Evolutionary conservation across 2,888 invertebrate species (phyloP).

Genomic region (Morinoia aosen): DNA sequence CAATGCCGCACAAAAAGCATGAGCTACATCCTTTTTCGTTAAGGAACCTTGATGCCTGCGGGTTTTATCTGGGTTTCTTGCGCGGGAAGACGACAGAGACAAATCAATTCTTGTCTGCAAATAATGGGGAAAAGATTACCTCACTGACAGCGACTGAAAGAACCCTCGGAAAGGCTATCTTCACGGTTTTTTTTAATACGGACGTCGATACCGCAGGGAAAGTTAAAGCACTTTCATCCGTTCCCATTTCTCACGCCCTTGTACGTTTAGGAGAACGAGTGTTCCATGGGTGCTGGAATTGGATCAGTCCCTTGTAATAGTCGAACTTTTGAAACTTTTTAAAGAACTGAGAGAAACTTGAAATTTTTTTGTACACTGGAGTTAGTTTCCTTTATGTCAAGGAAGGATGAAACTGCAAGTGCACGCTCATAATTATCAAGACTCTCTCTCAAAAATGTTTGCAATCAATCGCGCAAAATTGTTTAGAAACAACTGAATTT

Average conservation of each 20-base stretch:
- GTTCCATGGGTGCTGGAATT: not conserved
- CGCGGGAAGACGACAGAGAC: not conserved
- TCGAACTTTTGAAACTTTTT: not conserved
- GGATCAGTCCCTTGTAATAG: not conserved
- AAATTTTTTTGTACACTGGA: not conserved
- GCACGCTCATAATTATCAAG: not conserved
- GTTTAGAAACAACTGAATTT: not conserved
- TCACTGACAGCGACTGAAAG: conserved; percentile 7
- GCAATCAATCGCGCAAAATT: not conserved
- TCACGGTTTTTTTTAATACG: not conserved
- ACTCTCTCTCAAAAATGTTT: not conserved
- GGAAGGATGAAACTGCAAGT: not conserved
- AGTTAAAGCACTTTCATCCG: not conserved
- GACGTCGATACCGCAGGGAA: conserved; percentile 3
- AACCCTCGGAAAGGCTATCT: not conserved
- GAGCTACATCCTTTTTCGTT: conserved; percentile 17
- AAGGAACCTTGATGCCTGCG: not conserved
- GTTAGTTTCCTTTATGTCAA: not conserved
- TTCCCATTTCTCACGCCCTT: not conserved
- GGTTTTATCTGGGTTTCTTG: not conserved
- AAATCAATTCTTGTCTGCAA: conserved; percentile 7
- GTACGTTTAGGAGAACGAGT: not conserved
- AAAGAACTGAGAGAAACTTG: not conserved
- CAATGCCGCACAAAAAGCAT: not conserved
- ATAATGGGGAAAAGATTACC: conserved; percentile 22